Evolutionary conservation across 2,888 invertebrate genomes (phyloP).

Genomic region (Amphipoea oculea): DNA sequence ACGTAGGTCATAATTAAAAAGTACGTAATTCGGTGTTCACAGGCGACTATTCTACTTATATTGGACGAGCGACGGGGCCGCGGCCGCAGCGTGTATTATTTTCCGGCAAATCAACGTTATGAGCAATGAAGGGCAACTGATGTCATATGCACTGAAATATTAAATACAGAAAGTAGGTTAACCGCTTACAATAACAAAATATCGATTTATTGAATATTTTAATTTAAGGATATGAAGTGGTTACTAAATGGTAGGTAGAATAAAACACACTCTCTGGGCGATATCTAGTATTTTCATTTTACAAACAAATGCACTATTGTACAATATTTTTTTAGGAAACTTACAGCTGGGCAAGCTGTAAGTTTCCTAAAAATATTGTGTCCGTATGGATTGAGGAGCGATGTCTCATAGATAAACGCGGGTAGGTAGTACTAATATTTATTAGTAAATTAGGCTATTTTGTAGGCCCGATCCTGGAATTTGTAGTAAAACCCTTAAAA

Average conservation of each 20-base stretch:
- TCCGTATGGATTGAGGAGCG: neutral
- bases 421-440: too few species aligned
- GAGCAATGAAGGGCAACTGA: slow-evolving; percentile 36
- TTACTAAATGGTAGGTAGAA: neutral
- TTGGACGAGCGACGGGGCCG: slow-evolving; percentile 4
- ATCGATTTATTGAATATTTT: neutral
- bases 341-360: neutral
- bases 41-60: neutral
- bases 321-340: neutral
- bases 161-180: slow-evolving; percentile 29
- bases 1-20: slow-evolving; percentile 34
- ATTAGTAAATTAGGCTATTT: too few species aligned
- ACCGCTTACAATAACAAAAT: neutral
- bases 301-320: neutral
- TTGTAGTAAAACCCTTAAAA: neutral
- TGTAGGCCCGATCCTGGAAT: neutral
- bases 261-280: neutral
- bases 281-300: too few species aligned
- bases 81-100: slow-evolving; percentile 5
- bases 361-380: neutral
- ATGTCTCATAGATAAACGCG: too few species aligned
- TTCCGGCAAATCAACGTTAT: slow-evolving; percentile 33
- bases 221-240: neutral
- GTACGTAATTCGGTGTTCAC: slow-evolving; percentile 17
- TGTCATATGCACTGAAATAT: slow-evolving; percentile 22